Evolutionary conservation across 1,140 invertebrate genomes (phyloP), one percentile per base, ranked within the genome.

Genomic region (Drosophila prosaltans): DNA sequence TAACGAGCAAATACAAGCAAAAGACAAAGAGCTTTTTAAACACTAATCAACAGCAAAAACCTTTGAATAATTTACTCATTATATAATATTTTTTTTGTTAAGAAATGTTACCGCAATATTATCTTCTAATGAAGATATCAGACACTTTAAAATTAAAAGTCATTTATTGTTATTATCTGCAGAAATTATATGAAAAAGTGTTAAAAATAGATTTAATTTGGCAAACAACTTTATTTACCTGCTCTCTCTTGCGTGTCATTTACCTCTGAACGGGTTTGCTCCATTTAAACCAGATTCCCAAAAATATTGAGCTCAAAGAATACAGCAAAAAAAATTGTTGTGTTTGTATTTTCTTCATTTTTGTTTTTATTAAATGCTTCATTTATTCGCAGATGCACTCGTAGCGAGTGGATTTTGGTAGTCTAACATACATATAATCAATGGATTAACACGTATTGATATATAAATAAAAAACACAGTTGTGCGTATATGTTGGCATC

Each of bases 331-430:
- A 39, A 11, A 59, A 32, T 24, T 39, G 9, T 1, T 43, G 24
- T 26, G 21, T 51, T 43, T 16, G n/a, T 45, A 67, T 28, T 36
- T 36, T 16, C 16, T 16, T 16, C 16, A 16, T 0, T 36, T 36
- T 36, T 36, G 28, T 55, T 63, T 69, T 67, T 65, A 72, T 79
- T 71, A 80, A 81, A 78, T 63, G 80, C 69, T 63, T 77, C 64
- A 39, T 88, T 86, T 86, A 88, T 86, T 86, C 80, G 72, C 66
- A 72, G 57, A 58, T 58, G 69, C 78, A 72, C 70, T 69, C 74
- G 10, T 40, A 54, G 48, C 36, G 81, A 78, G 70, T 69, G 65
- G 63, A 69, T 39, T 54, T 51, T 41, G 69, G 43, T 74, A 69
- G 21, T 69, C 58, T 74, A 74, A 78, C 58, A 78, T 74, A 78